Conservation (phyloP, 2,113 vertebrate species). For the Sorex araneus region DNA sequence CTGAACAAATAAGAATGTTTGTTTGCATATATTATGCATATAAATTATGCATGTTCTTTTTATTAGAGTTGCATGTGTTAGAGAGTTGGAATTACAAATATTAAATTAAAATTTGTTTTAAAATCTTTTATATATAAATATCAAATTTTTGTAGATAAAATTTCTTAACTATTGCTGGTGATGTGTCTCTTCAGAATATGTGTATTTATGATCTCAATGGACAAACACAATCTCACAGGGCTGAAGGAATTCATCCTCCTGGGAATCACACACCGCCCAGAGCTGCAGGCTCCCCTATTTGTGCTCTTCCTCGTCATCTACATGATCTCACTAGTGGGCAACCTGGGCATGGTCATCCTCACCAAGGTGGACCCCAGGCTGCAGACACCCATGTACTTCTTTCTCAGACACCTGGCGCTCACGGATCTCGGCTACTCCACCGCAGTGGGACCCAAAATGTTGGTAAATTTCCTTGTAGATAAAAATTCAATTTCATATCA, state of each 20-base stretch:
- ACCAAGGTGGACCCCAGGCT: constrained; percentile 46
- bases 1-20: too few relatives aligned
- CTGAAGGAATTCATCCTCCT: background rate
- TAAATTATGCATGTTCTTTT: too few relatives aligned
- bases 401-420: constrained; percentile 60
- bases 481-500: constrained; percentile 60
- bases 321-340: constrained; percentile 63
- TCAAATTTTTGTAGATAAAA: too few relatives aligned
- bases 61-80: too few relatives aligned
- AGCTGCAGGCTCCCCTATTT: background rate
- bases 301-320: constrained; percentile 54
- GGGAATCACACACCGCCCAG: background rate
- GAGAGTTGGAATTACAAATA: too few relatives aligned
- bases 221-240: background rate
- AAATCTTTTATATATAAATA: too few relatives aligned
- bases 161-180: too few relatives aligned
- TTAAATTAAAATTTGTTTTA: too few relatives aligned
- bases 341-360: constrained; percentile 59
- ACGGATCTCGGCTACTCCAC: constrained; percentile 75
- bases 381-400: constrained; percentile 77
- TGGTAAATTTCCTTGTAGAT: constrained; percentile 65
- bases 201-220: too few relatives aligned
- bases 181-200: too few relatives aligned
- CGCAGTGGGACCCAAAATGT: constrained; percentile 64
- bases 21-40: too few relatives aligned